Conservation (phyloP, 2,888 invertebrate genomes). For the Archaeoteleia sp. region DNA sequence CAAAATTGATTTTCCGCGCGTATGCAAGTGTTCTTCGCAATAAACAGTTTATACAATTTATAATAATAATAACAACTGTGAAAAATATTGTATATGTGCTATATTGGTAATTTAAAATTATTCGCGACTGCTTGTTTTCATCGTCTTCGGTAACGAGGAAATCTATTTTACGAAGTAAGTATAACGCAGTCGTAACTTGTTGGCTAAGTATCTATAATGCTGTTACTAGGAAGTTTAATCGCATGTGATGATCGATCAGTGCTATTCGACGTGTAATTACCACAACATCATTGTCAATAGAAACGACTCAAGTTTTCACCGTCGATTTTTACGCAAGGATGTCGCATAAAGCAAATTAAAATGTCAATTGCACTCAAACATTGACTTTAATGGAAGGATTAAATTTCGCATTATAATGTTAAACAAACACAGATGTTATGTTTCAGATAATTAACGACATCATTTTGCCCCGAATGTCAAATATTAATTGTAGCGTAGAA, state of each 20-base stretch:
- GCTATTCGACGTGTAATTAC: slow-evolving; percentile 12
- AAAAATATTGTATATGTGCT: too few species aligned
- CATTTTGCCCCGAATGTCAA: too few species aligned
- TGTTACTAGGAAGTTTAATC: slow-evolving; percentile 14
- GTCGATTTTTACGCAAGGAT: background rate
- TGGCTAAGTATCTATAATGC: slow-evolving; percentile 20
- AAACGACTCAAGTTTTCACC: slow-evolving; percentile 9
- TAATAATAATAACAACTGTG: too few species aligned
- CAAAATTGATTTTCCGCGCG: too few species aligned
- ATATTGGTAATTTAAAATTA: too few species aligned
- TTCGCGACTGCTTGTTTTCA: background rate
- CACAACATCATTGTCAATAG: slow-evolving; percentile 14
- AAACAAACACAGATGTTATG: background rate
- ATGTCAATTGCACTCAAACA: slow-evolving; percentile 5
- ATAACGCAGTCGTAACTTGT: slow-evolving; percentile 2
- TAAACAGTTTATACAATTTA: too few species aligned
- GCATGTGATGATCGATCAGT: slow-evolving; percentile 13
- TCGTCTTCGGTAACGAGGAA: background rate
- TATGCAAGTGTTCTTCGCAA: too few species aligned
- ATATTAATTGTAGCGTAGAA: too few species aligned
- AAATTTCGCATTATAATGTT: background rate
- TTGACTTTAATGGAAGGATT: slow-evolving; percentile 5
- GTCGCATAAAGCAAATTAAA: slow-evolving; percentile 6
- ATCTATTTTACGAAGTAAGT: background rate
- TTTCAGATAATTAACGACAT: too few species aligned